Evolutionary conservation across 2,113 vertebrate genomes (phyloP).

Genomic region (Eurystomus gularis): DNA sequence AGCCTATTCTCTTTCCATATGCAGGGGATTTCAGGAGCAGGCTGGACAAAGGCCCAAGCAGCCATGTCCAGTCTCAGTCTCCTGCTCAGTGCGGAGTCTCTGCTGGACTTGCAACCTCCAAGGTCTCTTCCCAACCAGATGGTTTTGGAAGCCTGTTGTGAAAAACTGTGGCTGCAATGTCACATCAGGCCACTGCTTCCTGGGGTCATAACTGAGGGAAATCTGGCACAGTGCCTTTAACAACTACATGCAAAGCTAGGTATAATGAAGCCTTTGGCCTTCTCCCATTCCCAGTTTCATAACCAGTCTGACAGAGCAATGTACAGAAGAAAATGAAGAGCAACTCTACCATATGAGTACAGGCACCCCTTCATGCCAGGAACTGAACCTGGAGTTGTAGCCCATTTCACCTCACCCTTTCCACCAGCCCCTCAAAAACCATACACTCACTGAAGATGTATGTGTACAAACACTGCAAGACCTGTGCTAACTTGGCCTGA

Average conservation of each 20-base stretch:
- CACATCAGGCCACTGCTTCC: not conserved
- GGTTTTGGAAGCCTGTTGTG: not conserved
- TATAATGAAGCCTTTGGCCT: not conserved
- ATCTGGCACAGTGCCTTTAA: not conserved
- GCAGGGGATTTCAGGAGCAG: not conserved
- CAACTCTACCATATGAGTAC: not conserved
- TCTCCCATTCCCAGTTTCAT: not conserved
- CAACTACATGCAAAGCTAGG: not conserved
- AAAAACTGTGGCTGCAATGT: not conserved
- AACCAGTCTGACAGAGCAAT: not conserved
- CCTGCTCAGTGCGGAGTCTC: not conserved
- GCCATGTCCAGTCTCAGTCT: not conserved
- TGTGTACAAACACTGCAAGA: not conserved
- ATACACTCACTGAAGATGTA: not conserved
- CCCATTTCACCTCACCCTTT: not conserved
- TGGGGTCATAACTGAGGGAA: not conserved
- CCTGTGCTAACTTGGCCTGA: not conserved
- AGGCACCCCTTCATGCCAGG: not conserved
- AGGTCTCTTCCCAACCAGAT: not conserved
- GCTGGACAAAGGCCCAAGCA: not conserved
- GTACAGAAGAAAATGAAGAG: not conserved
- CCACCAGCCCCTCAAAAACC: not conserved
- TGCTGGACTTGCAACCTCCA: not conserved
- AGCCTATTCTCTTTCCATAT: not conserved
- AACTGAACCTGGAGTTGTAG: not conserved